Percentiles rank a stretch among this genome's conserved stretches.
phyloP scores from a whole-genome alignment of 2,113 vertebrate genomes.

The Morone saxatilis region DNA sequence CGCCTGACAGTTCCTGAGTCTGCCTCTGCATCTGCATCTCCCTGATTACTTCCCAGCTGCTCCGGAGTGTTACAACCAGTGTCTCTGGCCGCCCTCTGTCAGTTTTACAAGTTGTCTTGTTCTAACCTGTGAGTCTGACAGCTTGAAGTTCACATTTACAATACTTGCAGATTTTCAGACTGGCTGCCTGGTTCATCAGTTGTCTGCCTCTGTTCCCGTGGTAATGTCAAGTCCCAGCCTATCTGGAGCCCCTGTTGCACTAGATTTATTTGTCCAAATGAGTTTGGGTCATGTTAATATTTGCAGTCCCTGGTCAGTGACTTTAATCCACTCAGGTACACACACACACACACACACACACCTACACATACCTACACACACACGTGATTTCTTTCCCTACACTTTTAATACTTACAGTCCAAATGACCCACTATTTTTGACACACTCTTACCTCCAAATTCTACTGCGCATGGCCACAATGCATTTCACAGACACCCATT shows the following conservation, averaged over 20 bases:
- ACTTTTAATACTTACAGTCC: background rate
- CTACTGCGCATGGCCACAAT: too few relatives aligned
- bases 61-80: background rate
- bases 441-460: background rate
- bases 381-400: background rate
- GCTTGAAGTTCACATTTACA: background rate
- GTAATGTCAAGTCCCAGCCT: background rate
- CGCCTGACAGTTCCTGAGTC: slow-evolving; percentile 12
- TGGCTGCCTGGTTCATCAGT: background rate
- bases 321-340: background rate
- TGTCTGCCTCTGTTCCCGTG: background rate
- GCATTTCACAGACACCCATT: too few relatives aligned
- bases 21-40: slow-evolving; percentile 29
- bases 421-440: background rate
- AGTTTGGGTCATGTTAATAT: background rate
- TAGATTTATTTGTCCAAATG: background rate
- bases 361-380: too few relatives aligned
- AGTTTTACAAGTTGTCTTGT: slow-evolving; percentile 21
- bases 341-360: too few relatives aligned
- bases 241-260: background rate
- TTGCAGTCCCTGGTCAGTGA: background rate
- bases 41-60: slow-evolving; percentile 33
- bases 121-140: slow-evolving; percentile 30
- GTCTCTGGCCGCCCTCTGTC: slow-evolving; percentile 26
- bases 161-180: background rate